Percentiles rank a stretch among this genome's conserved stretches.
These are phyloP conservation scores for Drosophila phalerata DNA, from an alignment of 2,888 invertebrate species.

Conservation along the genomic window DNA sequence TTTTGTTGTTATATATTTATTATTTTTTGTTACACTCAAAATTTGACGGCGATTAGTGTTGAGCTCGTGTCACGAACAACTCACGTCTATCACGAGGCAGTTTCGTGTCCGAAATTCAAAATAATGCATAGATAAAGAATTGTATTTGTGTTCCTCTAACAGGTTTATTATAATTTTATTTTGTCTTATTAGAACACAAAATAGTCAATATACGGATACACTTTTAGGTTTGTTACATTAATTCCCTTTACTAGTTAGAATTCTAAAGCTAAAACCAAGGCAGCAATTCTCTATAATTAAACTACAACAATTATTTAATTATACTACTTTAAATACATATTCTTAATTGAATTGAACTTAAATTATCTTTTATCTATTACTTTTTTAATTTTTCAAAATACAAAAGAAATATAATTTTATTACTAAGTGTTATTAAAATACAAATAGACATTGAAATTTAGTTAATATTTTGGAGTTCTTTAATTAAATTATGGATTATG, in stretches of 20 bases:
- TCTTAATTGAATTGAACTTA: no score
- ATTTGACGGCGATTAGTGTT: constrained; percentile 41
- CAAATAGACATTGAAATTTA: no score
- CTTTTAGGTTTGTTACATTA: neutral
- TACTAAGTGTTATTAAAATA: no score
- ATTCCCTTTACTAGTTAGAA: neutral
- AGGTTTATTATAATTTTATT: neutral
- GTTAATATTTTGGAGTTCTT: no score
- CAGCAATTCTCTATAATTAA: no score
- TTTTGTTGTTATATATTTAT: constrained; percentile 48
- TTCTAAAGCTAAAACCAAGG: no score
- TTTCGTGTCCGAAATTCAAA: neutral
- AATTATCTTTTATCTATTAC: no score
- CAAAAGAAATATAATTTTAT: no score
- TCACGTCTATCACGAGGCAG: neutral
- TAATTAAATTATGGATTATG: no score
- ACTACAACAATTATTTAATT: no score
- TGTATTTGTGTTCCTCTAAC: neutral
- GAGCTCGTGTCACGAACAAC: constrained; percentile 30
- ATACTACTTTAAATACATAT: no score
- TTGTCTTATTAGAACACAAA: neutral
- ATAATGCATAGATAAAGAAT: neutral
- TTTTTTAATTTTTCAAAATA: no score
- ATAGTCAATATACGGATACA: neutral
- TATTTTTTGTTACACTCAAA: constrained; percentile 61